Conservation (phyloP, 2,113 vertebrate genomes). For the Podarcis muralis region DNA sequence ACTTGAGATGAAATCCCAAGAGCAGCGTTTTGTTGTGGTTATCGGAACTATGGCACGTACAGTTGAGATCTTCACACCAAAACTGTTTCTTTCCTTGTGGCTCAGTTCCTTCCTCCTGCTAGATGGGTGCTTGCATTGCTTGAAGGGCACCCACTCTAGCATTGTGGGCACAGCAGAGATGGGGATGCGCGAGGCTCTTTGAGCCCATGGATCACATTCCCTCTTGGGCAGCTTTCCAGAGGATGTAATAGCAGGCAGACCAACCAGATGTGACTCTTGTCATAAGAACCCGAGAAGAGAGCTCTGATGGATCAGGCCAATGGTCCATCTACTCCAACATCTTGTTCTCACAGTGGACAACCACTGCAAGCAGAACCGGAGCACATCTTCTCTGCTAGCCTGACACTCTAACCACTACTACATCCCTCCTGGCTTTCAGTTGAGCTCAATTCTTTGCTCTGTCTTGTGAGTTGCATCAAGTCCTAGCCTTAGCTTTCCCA, state of each 20-base stretch:
- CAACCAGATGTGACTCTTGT: too few relatives aligned
- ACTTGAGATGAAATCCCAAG: neutral
- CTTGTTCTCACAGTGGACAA: too few relatives aligned
- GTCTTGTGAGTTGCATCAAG: too few relatives aligned
- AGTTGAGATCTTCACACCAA: neutral
- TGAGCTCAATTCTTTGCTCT: too few relatives aligned
- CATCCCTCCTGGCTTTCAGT: too few relatives aligned
- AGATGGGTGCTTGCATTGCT: neutral
- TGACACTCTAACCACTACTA: neutral
- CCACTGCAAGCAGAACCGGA: neutral
- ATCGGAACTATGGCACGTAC: neutral
- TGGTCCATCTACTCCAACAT: too few relatives aligned
- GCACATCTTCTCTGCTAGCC: neutral
- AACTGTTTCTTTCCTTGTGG: neutral
- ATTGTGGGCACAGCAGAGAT: too few relatives aligned
- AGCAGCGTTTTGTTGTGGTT: neutral
- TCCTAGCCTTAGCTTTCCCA: too few relatives aligned
- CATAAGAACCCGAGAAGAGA: neutral
- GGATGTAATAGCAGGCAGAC: too few relatives aligned
- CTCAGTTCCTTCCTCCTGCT: neutral
- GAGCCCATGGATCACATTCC: too few relatives aligned
- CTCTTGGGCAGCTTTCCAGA: too few relatives aligned
- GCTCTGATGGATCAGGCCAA: neutral
- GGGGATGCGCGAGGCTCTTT: too few relatives aligned
- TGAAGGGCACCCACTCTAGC: neutral